Base-by-base conservation (phyloP, 2,888 invertebrate genomes). In the Pseudanteris insignis region DNA sequence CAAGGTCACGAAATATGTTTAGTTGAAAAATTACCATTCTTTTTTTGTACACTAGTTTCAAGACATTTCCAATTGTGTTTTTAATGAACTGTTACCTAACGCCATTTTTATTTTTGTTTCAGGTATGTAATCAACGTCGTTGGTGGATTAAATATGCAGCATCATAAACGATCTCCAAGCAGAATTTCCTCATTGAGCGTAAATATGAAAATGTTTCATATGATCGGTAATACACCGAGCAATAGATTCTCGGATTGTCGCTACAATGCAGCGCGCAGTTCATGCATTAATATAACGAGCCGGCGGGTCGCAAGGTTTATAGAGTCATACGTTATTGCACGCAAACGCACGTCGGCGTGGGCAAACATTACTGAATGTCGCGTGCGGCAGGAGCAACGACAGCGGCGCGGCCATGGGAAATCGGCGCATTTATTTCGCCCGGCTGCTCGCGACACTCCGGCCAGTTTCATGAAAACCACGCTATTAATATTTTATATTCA, bases 291-390 rank as follows among this genome's bases (percentile, higher is more conserved):
- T 70, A 70, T 71, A 68, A 70, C 66, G 63, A 61, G 54, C 53
- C 57, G 66, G 65, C 69, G 18, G n/a, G 67, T 68, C 68, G 69
- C 67, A 59, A 67, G 67, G 59, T 72, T 74, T 73, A 74, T 70
- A 70, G 69, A 68, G 67, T 72, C 70, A 62, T 72, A 72, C 68
- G 68, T 73, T 72, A 73, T 65, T 63, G 58, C 64, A 58, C 37
- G 37, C 33, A 36, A 58, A 48, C 51, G 51, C 64, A 58, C 47
- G 58, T 37, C 37, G 26, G 12, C 26, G 25, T 18, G 6, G 34
- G 58, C 40, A 60, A 44, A 43, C 57, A 59, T 60, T 48, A 54
- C 57, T 30, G 21, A 24, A 41, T 32, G 37, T 55, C 33, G 46
- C 51, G 43, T 51, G 46, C 11, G 34, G 41, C 54, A 15, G 48